Base-by-base conservation (phyloP, 2,113 vertebrate genomes). In the Clarias magur region DNA sequence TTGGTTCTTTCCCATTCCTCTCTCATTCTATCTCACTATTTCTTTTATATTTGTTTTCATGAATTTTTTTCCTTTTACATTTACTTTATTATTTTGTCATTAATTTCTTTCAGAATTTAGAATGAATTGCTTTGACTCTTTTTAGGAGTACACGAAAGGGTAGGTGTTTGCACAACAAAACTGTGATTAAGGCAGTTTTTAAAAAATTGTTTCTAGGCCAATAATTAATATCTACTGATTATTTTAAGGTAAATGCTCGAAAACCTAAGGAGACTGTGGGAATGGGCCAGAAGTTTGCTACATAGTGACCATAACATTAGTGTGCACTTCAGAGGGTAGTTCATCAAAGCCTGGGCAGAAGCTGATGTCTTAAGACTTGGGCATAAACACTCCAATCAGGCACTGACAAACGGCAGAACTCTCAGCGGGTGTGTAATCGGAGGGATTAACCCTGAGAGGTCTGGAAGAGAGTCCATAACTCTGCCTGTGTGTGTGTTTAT, bases 401-500 rank as follows among this genome's bases (percentile, higher is more conserved):
- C 83, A 62, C 59, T 82, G 88, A 88, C 76, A 88, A 88, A 82
- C 57, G 82, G 65, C 80, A 80, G 56, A 17, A 67, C 76, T 2
- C 81, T 79, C 70, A 3, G 86, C 42, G 84, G 63, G 76, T 86
- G 81, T 86, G 72, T 65, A 78, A 83, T 70, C 21, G 6, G 30
- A 84, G 63, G 87, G 70, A 85, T 83, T 90, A 88, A 90, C 89
- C 87, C 75, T 63, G 72, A 85, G 88, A 83, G 82, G 85, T 30
- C 82, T 87, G 62, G 38, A 83, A 86, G 85, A 80, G n/a, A n/a
- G 27, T 57, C 60, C 65, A 83, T 90, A 83, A 88, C 80, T 90
- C 89, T 88, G 87, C 21, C 27, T 85, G 48, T 53, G 86, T 89
- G 86, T 89, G 86, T 86, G 87, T 88, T 70, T 87, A 34, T 82